Evolutionary conservation across 2,797 vertebrate species (phyloP), one percentile per base, ranked within the genome.

Genomic region (Lagocephalus sceleratus): DNA sequence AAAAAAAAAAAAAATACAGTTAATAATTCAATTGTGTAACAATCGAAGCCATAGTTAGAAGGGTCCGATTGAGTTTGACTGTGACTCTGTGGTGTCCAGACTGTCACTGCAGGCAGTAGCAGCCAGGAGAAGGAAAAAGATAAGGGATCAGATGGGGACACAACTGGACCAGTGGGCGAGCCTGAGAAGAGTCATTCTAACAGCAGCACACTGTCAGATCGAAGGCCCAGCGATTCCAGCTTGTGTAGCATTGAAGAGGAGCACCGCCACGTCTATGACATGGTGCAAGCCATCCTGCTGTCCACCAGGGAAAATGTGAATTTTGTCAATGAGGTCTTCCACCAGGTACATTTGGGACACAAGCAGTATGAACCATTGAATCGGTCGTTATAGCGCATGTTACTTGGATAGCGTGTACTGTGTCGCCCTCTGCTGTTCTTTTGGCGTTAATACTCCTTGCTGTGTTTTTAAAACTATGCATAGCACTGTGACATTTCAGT

Each of bases 271-370:
- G 94, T 94, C 43, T 99, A 98, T 2, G 95, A 97, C 63, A 95
- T 98, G 95, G 97, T 98, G 72, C 95, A 97, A 51, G 87, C 84
- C 68, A 96, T 98, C 72, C 90, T 99, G 20, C 76, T 98, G 20
- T 99, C 97, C 65, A 98, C 95, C 0, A 87, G 96, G 0, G 97
- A 97, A 66, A 98, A 99, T 14, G 87, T 99, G 62, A 99, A 98
- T 81, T 99, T 99, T n/a, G 94, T 99, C 78, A 96, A 97, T 6
- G 97, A 99, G 86, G 93, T 99, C 71, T 99, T 99, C 87, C 94
- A 94, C 42, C 97, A 99, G 91, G 97, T 98, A 69, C 75, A 53
- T 14, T 19, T 5, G 5, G 6, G 19, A 29, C 21, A 38, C 16
- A 2, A 41, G 40, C 40, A 19, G 9, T n/a, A 20, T 5, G 8